Conservation (phyloP, 2,797 vertebrate species). For the Enteromius paludinosus region DNA sequence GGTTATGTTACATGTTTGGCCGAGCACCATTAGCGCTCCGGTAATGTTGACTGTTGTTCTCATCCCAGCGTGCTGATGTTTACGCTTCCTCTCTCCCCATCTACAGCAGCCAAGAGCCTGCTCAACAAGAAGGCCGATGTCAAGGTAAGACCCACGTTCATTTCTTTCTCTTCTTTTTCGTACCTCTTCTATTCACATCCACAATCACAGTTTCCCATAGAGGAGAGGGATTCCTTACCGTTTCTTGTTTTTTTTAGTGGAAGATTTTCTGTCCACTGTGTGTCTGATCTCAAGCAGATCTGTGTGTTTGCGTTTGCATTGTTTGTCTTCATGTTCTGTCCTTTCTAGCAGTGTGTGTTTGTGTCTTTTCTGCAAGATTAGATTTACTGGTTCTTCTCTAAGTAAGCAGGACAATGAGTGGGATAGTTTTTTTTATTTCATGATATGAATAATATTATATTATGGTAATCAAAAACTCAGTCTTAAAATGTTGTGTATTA, state of each 20-base stretch:
- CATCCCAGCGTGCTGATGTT: constrained; percentile 67
- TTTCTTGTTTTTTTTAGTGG: neutral
- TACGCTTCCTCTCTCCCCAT: constrained; percentile 75
- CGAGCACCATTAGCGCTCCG: constrained; percentile 16
- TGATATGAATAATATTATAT: constrained; percentile 5
- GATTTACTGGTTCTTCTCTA: neutral
- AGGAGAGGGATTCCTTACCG: neutral
- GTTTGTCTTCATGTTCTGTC: neutral
- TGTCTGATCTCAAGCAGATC: neutral
- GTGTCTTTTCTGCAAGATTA: constrained; percentile 14
- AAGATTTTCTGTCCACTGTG: neutral
- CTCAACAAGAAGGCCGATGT: constrained; percentile 85
- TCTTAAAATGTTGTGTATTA: neutral
- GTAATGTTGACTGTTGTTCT: constrained; percentile 48
- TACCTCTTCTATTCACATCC: neutral
- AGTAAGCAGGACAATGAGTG: neutral
- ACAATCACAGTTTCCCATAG: neutral
- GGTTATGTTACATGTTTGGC: constrained; percentile 34
- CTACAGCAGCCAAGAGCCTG: constrained; percentile 84
- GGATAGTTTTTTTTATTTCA: neutral
- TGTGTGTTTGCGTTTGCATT: constrained; percentile 9
- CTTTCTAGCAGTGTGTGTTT: neutral
- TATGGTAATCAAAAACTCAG: too few species aligned
- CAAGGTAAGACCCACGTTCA: constrained; percentile 73
- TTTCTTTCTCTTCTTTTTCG: neutral